Base-by-base conservation (phyloP, 2,888 invertebrate species). In the Pterostichus niger region DNA sequence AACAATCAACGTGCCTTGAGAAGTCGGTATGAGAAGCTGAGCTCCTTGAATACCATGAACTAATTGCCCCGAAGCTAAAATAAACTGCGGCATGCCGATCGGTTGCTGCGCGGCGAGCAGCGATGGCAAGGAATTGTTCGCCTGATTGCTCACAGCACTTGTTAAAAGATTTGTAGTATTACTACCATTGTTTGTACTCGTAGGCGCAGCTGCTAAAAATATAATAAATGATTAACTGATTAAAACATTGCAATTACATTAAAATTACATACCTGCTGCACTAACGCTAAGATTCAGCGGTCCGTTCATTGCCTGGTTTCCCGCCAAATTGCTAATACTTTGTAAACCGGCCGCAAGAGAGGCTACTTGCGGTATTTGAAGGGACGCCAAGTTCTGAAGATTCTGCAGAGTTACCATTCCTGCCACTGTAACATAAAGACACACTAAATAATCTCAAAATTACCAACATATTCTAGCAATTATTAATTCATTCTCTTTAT, bases 11-110 rank as follows among this genome's bases (percentile, higher is more conserved):
- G 89, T 91, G 97, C 97, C 97, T 93, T 97, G 97, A 84, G 98
- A 97, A 81, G 98, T 98, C 77, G 98, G 98, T 91, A 98, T 98
- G 87, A 98, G 94, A 83, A 98, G 93, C 89, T 98, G 98, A 68
- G 97, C 97, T 11, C 97, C 97, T 90, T 97, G 97, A 86, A 97
- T 97, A 86, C 97, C 97, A 90, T 97, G 97, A 84, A 97, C 95
- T 88, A 97, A 93, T 90, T 97, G 97, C 80, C 97, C 97, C 84
- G 97, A 97, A 84, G 97, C 97, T 86, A 97, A 92, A 88, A 97
- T 96, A 87, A 97, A 94, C 91, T 97, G 97, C 84, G 97, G 97
- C 95, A 97, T 96, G 81, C 94, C 93, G 84, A 94, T 94, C 80
- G 94, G 92, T 88, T 91, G 92, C 84, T 91, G 92, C 84, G 91